Evolutionary conservation across 2,888 invertebrate species (phyloP), one percentile per base, ranked within the genome.

Genomic region (Erebia palarica): DNA sequence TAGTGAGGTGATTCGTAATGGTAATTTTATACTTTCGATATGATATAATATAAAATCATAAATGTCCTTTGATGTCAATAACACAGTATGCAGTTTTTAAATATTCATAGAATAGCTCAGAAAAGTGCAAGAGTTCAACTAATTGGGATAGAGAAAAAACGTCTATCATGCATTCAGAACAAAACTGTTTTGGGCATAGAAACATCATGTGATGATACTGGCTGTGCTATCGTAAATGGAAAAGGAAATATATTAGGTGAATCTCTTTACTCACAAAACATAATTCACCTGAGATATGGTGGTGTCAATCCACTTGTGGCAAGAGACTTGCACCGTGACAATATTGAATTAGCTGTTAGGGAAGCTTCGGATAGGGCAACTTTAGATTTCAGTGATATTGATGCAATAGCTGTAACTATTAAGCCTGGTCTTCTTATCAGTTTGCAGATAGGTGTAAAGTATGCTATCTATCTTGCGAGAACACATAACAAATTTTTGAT

Each of bases 181-280:
- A 69, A 75, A 55, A 78, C 75, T 59, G 75, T 99, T 69, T 90
- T 99, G 77, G 99, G 99, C 8, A 99, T 99, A 80, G 99, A 99
- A 94, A 98, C 98, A 5, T 99, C 99, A 75, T 99, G 99, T 85
- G 99, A 99, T 94, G 99, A 99, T 86, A 99, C 99, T 1, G 99
- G 98, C 27, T 96, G 97, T 82, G 99, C 98, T 58, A 94, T 99
- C 75, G 95, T 99, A 9, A 95, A 97, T 86, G 93, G 92, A 21
- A 82, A 94, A 71, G 96, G 97, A 44, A 91, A 93, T 73, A 93
- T 99, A 78, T 85, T 98, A 61, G 97, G 97, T 11, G 97, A 99
- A 90, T 94, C 96, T 49, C 87, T 97, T 49, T 92, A 96, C 83
- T 98, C 98, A 0, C 99, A 99, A 88, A 96, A 96, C 76, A 86